These are phyloP conservation scores for Ptychoptera contaminata DNA, from an alignment of 2,888 invertebrate genomes.

Conservation along the genomic window DNA sequence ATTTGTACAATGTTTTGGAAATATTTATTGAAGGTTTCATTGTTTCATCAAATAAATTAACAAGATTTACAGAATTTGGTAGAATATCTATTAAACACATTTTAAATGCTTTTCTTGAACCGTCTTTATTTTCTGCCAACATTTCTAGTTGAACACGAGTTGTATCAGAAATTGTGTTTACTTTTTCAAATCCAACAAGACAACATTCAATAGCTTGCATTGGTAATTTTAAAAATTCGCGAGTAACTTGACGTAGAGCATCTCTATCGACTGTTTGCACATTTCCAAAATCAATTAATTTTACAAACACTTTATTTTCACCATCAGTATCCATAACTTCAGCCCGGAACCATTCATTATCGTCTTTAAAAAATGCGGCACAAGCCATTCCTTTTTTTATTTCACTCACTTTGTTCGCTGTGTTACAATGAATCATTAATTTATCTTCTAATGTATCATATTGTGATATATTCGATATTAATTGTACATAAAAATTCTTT, in stretches of 20 bases:
- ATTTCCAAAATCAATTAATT: constrained; percentile 93
- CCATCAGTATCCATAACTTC: constrained; percentile 46
- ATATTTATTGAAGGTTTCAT: constrained; percentile 39
- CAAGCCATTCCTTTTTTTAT: constrained; percentile 48
- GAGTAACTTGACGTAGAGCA: constrained; percentile 45
- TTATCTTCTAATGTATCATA: constrained; percentile 51
- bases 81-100: constrained; percentile 40
- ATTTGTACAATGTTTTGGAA: constrained; percentile 35
- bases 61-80: constrained; percentile 38
- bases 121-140: constrained; percentile 41
- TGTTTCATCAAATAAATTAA: constrained; percentile 42
- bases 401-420: constrained; percentile 31
- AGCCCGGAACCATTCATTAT: constrained; percentile 84
- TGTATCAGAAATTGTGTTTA: constrained; percentile 20
- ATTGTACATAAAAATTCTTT: constrained; percentile 57
- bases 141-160: constrained; percentile 41
- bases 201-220: constrained; percentile 66
- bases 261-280: constrained; percentile 54
- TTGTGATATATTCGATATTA: constrained; percentile 40
- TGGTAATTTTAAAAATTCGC: constrained; percentile 45
- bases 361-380: constrained; percentile 61
- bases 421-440: constrained; percentile 43
- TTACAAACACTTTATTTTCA: constrained; percentile 44
- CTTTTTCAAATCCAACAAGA: constrained; percentile 41
- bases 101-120: constrained; percentile 34